Evolutionary conservation across 2,888 invertebrate genomes (phyloP), one percentile per base, ranked within the genome.

Genomic region (Tortricodes alternella): DNA sequence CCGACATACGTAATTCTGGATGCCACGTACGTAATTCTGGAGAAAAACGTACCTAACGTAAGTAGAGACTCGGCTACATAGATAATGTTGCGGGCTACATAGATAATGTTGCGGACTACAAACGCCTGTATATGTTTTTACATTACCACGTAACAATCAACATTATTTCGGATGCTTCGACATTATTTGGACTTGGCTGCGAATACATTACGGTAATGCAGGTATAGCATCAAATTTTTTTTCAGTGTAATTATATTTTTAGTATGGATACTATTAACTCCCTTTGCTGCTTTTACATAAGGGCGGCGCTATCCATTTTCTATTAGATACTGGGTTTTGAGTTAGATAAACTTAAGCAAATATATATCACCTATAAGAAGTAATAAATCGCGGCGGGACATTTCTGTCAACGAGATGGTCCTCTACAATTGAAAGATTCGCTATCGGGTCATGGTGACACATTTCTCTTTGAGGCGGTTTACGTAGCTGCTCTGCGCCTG

Each of bases 401-500:
- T 50, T 50, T 41, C 39, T 16, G 3, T 21, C 11, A 16, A 11
- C 13, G 18, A 39, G 38, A 48, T 35, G 50, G 32, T 43, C 15
- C 41, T 19, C 57, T 59, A 56, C 65, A 65, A 67, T 66, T 68
- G 69, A 68, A 61, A 64, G 58, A 59, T 59, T 63, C 46, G 49
- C 63, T 66, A 71, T 73, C 67, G 59, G 73, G 69, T 68, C 72
- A 69, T 60, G 68, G 67, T 65, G 69, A 71, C 69, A 70, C 67
- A 68, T 73, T 71, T 68, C 69, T 69, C 65, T 67, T 67, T 63
- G 62, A 58, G 62, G 61, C 61, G 66, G 70, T 72, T 73, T 70
- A 63, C 71, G 71, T 67, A 71, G 69, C 70, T 71, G 23, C n/a
- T 62, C 62, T 65, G 68, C 64, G 62, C 64, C 67, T 71, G 69